phyloP scores from a whole-genome alignment of 2,888 invertebrate genomes.

The Nomada flava region DNA sequence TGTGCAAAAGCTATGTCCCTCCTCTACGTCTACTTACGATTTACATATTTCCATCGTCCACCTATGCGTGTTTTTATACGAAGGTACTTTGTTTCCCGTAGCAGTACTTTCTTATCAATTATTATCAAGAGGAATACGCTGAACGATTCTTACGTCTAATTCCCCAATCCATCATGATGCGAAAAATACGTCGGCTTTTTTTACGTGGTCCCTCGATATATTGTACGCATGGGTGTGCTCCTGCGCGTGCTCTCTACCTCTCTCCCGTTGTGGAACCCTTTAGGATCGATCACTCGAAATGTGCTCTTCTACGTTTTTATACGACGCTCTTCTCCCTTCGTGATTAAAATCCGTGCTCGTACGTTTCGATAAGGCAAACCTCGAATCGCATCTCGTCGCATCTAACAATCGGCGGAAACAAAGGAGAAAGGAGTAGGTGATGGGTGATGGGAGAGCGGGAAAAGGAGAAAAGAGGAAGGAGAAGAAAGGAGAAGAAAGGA shows the following conservation, averaged over 20 bases:
- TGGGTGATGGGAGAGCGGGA: no score
- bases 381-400: no score
- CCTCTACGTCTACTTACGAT: no score
- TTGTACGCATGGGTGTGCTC: neutral
- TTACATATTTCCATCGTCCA: no score
- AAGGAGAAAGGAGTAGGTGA: no score
- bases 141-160: constrained; percentile 87
- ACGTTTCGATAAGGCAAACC: no score
- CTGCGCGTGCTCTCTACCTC: neutral
- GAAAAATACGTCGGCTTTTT: constrained; percentile 5
- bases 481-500: no score
- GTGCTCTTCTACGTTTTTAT: constrained; percentile 33
- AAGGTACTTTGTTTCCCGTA: no score
- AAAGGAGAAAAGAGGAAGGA: no score
- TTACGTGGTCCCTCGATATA: constrained; percentile 28
- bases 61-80: no score
- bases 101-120: neutral
- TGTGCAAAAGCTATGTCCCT: no score
- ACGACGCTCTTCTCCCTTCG: neutral
- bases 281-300: constrained; percentile 13
- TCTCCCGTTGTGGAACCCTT: constrained; percentile 21
- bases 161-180: constrained; percentile 90
- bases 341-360: neutral
- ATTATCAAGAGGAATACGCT: neutral
- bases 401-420: no score